These are phyloP conservation scores for Oligia latruncula DNA, from an alignment of 2,888 invertebrate species.

Conservation along the genomic window DNA sequence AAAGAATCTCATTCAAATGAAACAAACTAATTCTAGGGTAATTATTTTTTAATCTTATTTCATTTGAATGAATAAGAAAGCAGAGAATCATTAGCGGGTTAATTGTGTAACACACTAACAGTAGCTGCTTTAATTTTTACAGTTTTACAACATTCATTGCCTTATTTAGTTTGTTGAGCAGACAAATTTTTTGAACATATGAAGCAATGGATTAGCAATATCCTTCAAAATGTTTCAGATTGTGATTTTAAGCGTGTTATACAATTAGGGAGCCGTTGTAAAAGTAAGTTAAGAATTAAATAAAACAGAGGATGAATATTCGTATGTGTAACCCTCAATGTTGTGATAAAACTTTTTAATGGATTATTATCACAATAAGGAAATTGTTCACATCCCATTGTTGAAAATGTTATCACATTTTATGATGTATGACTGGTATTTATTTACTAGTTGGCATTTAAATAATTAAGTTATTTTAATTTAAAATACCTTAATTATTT, in stretches of 20 bases:
- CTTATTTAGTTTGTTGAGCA: too few relatives aligned
- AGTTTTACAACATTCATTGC: too few relatives aligned
- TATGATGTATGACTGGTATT: background rate
- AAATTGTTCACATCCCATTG: background rate
- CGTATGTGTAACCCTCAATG: background rate
- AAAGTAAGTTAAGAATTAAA: background rate
- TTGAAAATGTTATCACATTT: background rate
- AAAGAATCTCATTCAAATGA: slow-evolving; percentile 89
- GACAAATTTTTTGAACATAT: too few relatives aligned
- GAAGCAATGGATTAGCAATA: too few relatives aligned
- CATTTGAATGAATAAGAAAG: background rate
- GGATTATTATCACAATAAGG: background rate
- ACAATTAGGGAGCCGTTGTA: too few relatives aligned
- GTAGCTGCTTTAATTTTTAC: background rate
- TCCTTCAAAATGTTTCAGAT: too few relatives aligned
- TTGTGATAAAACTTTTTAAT: background rate
- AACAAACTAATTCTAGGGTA: slow-evolving; percentile 90
- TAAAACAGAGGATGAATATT: background rate
- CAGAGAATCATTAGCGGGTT: background rate
- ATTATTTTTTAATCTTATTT: slow-evolving; percentile 21
- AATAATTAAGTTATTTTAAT: background rate
- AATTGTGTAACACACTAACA: background rate
- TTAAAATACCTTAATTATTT: background rate
- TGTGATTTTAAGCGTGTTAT: too few relatives aligned
- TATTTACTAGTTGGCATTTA: slow-evolving; percentile 7